These are phyloP conservation scores for Agelas oroides DNA, from an alignment of 37 sponge, comb jelly and placozoan genomes.

Conservation along the genomic window DNA sequence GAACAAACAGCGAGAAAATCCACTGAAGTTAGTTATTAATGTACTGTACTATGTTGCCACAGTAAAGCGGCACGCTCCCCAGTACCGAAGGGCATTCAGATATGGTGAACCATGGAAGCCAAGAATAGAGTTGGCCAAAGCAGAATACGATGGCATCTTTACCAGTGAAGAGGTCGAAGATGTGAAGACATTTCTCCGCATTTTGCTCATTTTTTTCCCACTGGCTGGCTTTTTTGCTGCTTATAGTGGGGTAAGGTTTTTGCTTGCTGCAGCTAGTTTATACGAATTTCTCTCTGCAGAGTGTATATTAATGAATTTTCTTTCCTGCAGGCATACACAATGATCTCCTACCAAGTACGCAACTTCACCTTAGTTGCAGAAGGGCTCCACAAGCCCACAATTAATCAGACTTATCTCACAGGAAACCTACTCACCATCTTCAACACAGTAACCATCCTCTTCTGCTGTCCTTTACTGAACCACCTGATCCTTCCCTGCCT, in stretches of 20 bases:
- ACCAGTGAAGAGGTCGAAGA: constrained; percentile 58
- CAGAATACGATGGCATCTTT: constrained; percentile 50
- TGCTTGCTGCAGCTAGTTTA: background rate
- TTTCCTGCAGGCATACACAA: background rate
- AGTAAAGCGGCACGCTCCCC: constrained; percentile 29
- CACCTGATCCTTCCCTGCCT: constrained; percentile 31
- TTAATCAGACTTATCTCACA: background rate
- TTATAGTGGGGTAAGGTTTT: constrained; percentile 26
- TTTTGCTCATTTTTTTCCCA: constrained; percentile 40
- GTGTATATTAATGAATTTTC: too few species aligned
- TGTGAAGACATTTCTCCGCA: constrained; percentile 45
- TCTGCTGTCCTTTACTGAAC: constrained; percentile 30
- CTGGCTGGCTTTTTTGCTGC: constrained; percentile 16
- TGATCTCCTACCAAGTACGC: background rate
- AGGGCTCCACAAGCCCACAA: background rate
- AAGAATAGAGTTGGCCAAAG: constrained; percentile 61
- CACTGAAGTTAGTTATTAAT: constrained; percentile 31
- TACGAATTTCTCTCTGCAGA: too few species aligned
- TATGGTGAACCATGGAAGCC: constrained; percentile 46
- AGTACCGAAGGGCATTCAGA: constrained; percentile 36
- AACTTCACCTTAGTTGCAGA: too few species aligned
- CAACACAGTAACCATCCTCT: background rate
- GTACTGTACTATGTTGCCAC: constrained; percentile 30
- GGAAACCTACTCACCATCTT: background rate
- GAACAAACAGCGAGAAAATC: constrained; percentile 13